A percentile compares a stretch with the other conserved stretches of the same genome.
phyloP scores from a whole-genome alignment of 2,888 invertebrate species.

The Parnassius orleans region DNA sequence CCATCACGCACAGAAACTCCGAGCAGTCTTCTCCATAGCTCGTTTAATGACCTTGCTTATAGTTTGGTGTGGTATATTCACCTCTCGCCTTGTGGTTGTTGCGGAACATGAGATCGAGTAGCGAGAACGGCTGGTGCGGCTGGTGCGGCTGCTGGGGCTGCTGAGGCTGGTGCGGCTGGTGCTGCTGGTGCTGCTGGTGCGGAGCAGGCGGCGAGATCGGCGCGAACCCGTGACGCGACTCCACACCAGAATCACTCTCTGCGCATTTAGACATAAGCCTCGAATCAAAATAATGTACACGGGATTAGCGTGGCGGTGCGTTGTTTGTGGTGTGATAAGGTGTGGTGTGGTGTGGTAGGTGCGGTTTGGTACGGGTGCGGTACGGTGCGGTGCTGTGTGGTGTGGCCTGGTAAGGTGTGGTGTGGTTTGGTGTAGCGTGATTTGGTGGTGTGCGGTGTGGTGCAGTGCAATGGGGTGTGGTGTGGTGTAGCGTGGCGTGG shows the following conservation, averaged over 20 bases:
- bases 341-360: too few species aligned
- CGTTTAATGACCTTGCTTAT: too few species aligned
- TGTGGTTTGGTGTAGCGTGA: neutral
- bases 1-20: too few species aligned
- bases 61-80: neutral
- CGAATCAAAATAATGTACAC: too few species aligned
- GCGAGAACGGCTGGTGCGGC: slow-evolving; percentile 62
- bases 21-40: too few species aligned
- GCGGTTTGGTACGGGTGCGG: neutral
- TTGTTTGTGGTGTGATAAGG: too few species aligned
- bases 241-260: slow-evolving; percentile 60
- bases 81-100: slow-evolving; percentile 73
- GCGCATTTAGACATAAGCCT: slow-evolving; percentile 41
- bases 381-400: neutral
- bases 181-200: slow-evolving; percentile 35
- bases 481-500: neutral
- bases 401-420: too few species aligned
- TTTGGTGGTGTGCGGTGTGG: too few species aligned
- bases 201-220: slow-evolving; percentile 39
- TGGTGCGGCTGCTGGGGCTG: slow-evolving; percentile 59
- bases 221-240: slow-evolving; percentile 52
- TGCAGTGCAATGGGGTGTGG: neutral
- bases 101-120: slow-evolving; percentile 87
- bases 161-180: slow-evolving; percentile 33
- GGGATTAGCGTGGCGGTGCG: too few species aligned